phyloP scores from a whole-genome alignment of 2,888 invertebrate species.

The Phaonia tiefii region DNA sequence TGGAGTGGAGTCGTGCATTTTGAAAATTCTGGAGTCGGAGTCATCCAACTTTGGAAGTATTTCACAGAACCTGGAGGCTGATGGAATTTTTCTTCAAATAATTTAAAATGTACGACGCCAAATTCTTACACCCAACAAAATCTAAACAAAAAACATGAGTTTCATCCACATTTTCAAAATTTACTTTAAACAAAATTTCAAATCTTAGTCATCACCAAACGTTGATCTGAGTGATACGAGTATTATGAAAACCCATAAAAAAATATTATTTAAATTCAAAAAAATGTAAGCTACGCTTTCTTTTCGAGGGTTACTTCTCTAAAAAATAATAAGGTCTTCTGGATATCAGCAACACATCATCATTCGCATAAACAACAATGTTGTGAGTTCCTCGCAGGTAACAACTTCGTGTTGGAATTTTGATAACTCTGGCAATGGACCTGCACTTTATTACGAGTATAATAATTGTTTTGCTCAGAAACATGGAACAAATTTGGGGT shows the following conservation, averaged over 20 bases:
- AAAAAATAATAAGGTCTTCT: slow-evolving; percentile 5
- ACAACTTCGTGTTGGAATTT: slow-evolving; percentile 69
- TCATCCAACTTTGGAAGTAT: too few relatives aligned
- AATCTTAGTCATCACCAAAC: slow-evolving; percentile 1
- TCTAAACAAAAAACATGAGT: too few relatives aligned
- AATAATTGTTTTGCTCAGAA: not conserved
- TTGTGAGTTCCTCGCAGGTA: not conserved
- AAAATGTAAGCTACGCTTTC: slow-evolving; percentile 8
- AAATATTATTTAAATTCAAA: slow-evolving; percentile 20
- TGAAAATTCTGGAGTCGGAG: too few relatives aligned
- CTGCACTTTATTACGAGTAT: slow-evolving; percentile 52
- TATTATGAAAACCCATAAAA: slow-evolving; percentile 17
- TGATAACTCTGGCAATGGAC: slow-evolving; percentile 64
- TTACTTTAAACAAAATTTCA: slow-evolving; percentile 55
- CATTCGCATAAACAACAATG: slow-evolving; percentile 5
- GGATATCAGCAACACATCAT: too few relatives aligned
- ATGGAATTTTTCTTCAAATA: too few relatives aligned
- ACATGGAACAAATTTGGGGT: not conserved
- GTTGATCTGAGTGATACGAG: slow-evolving; percentile 22
- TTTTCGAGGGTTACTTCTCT: slow-evolving; percentile 28
- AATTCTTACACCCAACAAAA: too few relatives aligned
- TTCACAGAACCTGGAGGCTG: too few relatives aligned
- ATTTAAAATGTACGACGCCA: too few relatives aligned
- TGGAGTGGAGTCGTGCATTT: too few relatives aligned
- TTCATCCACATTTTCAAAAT: too few relatives aligned